phyloP scores from a whole-genome alignment of 2,888 invertebrate species.

The Drosophila monieri region DNA sequence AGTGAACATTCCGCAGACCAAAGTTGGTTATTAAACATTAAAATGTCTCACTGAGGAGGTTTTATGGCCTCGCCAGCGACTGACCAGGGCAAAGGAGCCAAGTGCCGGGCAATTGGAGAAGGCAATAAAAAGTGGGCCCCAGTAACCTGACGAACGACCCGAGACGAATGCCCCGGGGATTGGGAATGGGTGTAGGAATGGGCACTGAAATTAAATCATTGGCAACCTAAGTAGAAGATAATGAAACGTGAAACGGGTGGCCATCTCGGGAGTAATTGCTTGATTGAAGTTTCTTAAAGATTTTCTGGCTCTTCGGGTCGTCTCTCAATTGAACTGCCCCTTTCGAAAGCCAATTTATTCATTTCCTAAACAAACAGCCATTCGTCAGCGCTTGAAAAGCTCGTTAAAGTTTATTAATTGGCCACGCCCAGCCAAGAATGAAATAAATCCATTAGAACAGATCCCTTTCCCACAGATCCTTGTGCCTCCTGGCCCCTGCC shows the following conservation, averaged over 20 bases:
- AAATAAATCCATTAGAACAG: constrained; percentile 33
- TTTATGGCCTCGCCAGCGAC: constrained; percentile 18
- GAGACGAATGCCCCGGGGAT: constrained; percentile 8
- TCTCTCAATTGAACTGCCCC: neutral
- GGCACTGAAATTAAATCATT: constrained; percentile 38
- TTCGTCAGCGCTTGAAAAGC: constrained; percentile 1
- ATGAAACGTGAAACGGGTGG: constrained; percentile 36
- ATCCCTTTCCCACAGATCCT: constrained; percentile 9
- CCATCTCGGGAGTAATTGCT: constrained; percentile 7
- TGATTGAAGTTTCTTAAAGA: constrained; percentile 7
- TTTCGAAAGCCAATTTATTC: constrained; percentile 4
- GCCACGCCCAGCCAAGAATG: constrained; percentile 23
- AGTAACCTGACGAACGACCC: constrained; percentile 32
- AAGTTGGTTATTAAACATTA: constrained; percentile 64
- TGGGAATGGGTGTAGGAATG: neutral
- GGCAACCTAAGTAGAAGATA: constrained; percentile 35
- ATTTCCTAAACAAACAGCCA: neutral
- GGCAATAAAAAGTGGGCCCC: constrained; percentile 32
- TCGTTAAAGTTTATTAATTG: constrained; percentile 22
- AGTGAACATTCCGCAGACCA: constrained; percentile 57
- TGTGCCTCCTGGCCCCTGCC: neutral
- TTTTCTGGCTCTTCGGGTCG: neutral
- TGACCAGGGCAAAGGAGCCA: constrained; percentile 9
- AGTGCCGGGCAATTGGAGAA: constrained; percentile 13
- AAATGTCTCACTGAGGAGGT: constrained; percentile 37